Conservation (phyloP, 2,113 vertebrate species). For the Phalacrocorax pelagicus region DNA sequence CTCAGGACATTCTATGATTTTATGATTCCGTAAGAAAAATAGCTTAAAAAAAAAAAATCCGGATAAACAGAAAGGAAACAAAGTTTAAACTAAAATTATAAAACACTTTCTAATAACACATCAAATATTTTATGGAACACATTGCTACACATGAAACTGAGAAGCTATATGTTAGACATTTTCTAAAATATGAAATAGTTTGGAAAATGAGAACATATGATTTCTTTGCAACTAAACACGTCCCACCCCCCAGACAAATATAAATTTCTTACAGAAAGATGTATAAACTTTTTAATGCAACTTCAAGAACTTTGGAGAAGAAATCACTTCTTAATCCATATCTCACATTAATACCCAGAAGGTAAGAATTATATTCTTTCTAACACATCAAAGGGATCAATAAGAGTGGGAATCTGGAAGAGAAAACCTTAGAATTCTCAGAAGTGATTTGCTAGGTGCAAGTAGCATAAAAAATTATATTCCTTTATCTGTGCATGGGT, state of each 20-base stretch:
- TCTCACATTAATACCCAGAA: not conserved
- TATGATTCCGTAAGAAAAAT: no score
- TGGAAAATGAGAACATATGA: not conserved
- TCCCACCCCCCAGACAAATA: not conserved
- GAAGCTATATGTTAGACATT: not conserved
- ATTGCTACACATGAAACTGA: not conserved
- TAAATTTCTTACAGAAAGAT: not conserved
- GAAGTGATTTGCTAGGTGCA: not conserved
- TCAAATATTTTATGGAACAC: not conserved
- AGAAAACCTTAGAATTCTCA: not conserved
- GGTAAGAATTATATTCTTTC: not conserved
- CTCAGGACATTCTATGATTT: no score
- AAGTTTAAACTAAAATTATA: not conserved
- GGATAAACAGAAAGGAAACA: not conserved
- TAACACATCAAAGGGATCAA: not conserved
- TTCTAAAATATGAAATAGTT: not conserved
- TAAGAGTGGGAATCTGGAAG: not conserved
- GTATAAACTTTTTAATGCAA: accelerated
- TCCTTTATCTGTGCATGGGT: not conserved
- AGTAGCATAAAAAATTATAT: not conserved
- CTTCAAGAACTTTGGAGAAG: not conserved
- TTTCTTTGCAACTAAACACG: not conserved
- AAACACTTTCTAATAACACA: not conserved
- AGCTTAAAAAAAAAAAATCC: not conserved
- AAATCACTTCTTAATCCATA: not conserved